phyloP scores from a whole-genome alignment of 1,140 invertebrate genomes.

The Drosophila nasuta region DNA sequence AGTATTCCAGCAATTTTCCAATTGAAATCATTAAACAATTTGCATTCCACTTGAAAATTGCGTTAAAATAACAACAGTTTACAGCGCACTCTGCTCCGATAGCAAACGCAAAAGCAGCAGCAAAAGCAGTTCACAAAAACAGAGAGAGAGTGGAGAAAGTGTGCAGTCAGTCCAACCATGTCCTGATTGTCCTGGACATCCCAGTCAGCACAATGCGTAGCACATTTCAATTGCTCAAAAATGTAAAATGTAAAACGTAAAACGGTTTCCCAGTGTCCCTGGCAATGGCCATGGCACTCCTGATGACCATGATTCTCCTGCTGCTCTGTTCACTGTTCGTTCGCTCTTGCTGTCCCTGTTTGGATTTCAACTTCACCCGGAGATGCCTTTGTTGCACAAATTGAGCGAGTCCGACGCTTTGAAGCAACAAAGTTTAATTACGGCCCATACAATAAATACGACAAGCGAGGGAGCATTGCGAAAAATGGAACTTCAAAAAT shows the following conservation, averaged over 20 bases:
- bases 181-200: conserved; percentile 54
- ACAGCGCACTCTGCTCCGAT: conserved; percentile 46
- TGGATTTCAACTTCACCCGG: conserved; percentile 46
- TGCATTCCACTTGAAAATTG: conserved; percentile 84
- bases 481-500: conserved; percentile 59
- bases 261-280: conserved; percentile 9
- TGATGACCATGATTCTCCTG: not conserved
- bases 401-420: conserved; percentile 74
- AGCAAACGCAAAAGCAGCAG: conserved; percentile 24
- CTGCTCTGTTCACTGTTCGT: not conserved
- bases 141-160: conserved; percentile 41
- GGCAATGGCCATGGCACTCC: not conserved
- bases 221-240: conserved; percentile 79
- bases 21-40: conserved; percentile 84
- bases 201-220: conserved; percentile 58
- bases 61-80: conserved; percentile 84
- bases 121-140: conserved; percentile 17
- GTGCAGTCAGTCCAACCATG: conserved; percentile 49
- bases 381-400: conserved; percentile 77
- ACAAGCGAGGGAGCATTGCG: conserved; percentile 6
- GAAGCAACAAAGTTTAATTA: conserved; percentile 82
- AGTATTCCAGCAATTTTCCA: conserved; percentile 84
- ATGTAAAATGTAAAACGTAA: conserved; percentile 59
- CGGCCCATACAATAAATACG: conserved; percentile 57
- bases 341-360: conserved; percentile 19